Evolutionary conservation across 2,888 invertebrate genomes (phyloP), one percentile per base, ranked within the genome.

Genomic region (Exephanes ischioxanthus): DNA sequence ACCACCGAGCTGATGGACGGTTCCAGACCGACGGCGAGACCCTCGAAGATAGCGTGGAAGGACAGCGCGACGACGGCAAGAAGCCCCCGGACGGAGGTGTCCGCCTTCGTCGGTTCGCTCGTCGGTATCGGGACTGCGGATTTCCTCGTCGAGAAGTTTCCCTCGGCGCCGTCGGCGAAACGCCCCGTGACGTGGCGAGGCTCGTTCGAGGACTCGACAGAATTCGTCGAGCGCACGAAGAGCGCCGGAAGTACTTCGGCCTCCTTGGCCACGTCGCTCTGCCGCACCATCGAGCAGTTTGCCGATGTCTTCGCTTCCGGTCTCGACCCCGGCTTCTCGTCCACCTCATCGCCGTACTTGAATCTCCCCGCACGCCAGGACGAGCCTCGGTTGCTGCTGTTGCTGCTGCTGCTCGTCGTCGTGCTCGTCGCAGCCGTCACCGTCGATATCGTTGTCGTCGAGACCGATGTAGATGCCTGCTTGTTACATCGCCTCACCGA

Each of bases 1-100:
- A 93, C 89, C 0, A 94, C 94, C 4, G 94, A 94, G 6, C 89
- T 86, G 2, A 95, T 94, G 51, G 95, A 95, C 5, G 94, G 94
- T 89, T 96, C 96, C 19, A 96, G 91, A 0, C 96, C 96, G 0
- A 96, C 96, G 0, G 96, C 96, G 26, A 97, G 91, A 0, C 96
- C 96, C 93, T 97, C 96, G 90, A 96, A 96, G 41, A 96, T 95
- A 0, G 96, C 96, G 91, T 97, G 96, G 87, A 96, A 96, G 55
- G 96, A 96, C 6, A 97, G 91, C 0, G 96, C 96, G 67, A 96
- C 92, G 9, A 97, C 96, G 0, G 96, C 95, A 67, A 96, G 92
- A 5, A 96, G 94, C 51, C 95, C 96, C 66, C 95, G 94, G 79
- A 95, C 92, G 1, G 94, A 95, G 48, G 94, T 94, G 45, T 96